Evolutionary conservation across 2,888 invertebrate genomes (phyloP).

Genomic region (Parelbella ahira): DNA sequence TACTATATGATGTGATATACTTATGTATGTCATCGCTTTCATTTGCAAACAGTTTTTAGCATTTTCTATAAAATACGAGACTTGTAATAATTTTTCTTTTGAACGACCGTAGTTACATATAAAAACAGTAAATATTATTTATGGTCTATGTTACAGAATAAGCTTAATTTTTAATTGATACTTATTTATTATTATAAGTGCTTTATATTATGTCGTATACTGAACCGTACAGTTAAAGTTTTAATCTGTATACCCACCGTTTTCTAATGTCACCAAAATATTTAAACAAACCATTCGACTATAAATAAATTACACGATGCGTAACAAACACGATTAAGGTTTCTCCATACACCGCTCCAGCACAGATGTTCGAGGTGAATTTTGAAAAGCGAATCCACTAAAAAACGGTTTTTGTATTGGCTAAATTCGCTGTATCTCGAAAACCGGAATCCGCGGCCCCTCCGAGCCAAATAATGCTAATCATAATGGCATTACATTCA

Average conservation of each 20-base stretch:
- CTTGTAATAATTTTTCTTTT: too few relatives aligned
- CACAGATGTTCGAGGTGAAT: conserved; percentile 71
- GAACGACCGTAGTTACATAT: too few relatives aligned
- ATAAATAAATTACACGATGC: conserved; percentile 69
- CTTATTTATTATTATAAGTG: too few relatives aligned
- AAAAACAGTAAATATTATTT: too few relatives aligned
- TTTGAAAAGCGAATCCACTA: conserved; percentile 54
- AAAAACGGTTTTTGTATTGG: conserved; percentile 60
- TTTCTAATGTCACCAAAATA: conserved; percentile 53
- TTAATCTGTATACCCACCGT: conserved; percentile 23
- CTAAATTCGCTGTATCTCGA: conserved; percentile 70
- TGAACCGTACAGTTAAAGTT: conserved; percentile 26
- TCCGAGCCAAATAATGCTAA: conserved; percentile 73
- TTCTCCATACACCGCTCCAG: conserved; percentile 50
- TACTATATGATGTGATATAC: too few relatives aligned
- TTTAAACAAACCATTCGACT: conserved; percentile 71
- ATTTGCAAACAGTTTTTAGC: too few relatives aligned
- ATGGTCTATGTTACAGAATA: too few relatives aligned
- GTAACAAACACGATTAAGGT: conserved; percentile 76
- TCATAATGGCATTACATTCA: conserved; percentile 79
- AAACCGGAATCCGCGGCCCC: conserved; percentile 75
- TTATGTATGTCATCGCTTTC: too few relatives aligned
- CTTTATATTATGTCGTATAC: conserved; percentile 10
- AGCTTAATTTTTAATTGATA: too few relatives aligned
- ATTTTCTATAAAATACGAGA: too few relatives aligned